A percentile compares a stretch with the other conserved stretches of the same genome.
Evolutionary conservation across 2,888 invertebrate genomes (phyloP).

Genomic region (Mythimna vitellina): DNA sequence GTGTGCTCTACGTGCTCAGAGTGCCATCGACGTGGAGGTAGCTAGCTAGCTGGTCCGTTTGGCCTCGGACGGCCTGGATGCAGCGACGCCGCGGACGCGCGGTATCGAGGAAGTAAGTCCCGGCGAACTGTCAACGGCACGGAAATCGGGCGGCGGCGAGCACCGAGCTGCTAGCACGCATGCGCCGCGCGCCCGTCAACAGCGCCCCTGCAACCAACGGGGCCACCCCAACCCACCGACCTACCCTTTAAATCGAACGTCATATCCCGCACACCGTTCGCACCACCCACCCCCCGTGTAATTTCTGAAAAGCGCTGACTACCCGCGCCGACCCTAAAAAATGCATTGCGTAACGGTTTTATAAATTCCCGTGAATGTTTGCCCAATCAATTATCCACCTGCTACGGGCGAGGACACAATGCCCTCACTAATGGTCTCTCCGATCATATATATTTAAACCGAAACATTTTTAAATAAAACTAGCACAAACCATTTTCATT

Average conservation of each 20-base stretch:
- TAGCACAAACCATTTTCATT: conserved; percentile 10
- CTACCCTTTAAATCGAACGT: conserved; percentile 90
- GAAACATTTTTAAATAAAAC: conserved; percentile 36
- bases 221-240: conserved; percentile 71
- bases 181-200: conserved; percentile 90
- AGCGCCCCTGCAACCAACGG: conserved; percentile 86
- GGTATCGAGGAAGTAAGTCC: conserved; percentile 89
- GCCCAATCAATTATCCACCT: conserved; percentile 89
- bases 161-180: conserved; percentile 82
- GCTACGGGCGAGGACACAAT: conserved; percentile 81
- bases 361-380: conserved; percentile 84
- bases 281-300: conserved; percentile 83
- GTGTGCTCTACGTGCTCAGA: conserved; percentile 77
- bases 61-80: conserved; percentile 72
- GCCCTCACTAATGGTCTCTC: conserved; percentile 55
- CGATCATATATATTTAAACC: conserved; percentile 48
- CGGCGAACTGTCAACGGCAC: conserved; percentile 92
- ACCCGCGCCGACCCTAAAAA: conserved; percentile 88
- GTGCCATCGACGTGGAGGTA: conserved; percentile 80
- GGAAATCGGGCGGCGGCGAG: conserved; percentile 90
- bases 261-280: conserved; percentile 86
- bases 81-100: conserved; percentile 86
- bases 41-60: conserved; percentile 66
- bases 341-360: conserved; percentile 90
- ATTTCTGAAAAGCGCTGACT: conserved; percentile 90